Base-by-base conservation (phyloP, 2,797 vertebrate genomes). In the Platyrinchus mystaceus region DNA sequence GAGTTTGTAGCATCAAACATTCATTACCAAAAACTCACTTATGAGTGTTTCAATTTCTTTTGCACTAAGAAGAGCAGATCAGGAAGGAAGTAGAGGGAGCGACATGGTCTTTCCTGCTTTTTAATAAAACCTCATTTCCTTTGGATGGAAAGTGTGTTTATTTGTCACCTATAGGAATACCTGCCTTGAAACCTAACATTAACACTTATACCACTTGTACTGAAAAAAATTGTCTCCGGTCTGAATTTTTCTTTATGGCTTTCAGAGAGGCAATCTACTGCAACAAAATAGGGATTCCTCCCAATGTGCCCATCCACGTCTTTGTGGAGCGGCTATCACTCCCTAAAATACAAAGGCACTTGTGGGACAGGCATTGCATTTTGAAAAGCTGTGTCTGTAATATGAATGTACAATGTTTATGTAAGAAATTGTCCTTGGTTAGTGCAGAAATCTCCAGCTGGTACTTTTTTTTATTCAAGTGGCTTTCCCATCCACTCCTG, bases 401-500 rank as follows among this genome's bases (percentile, higher is more conserved):
- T 47, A 41, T 41, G 46, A 27, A 6, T 41, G 24, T 26, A 34
- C 14, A 4, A 19, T 7, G 18, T 36, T 74, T 47, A 6, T 6
- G 24, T 2, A 12, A 17, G 46, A 36, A 74, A 47, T 16, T 27
- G n/a, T 14, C 36, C 22, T n/a, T 32, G n/a, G 8, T 37, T 56
- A 62, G 62, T 30, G 28, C 32, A 84, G 49, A 56, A 32, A 53
- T 50, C 66, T 50, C 56, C 24, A 64, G 66, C 15, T 30, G 34
- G 26, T 18, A 12, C 52, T 52, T 52, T 50, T 49, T 44, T 89
- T 32, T 7, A 19, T 34, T 47, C 9, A 6, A 24, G 32, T 12
- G 18, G 18, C 36, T 88, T 82, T 87, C 16, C 14, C 7, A 39
- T 6, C 17, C 0, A 0, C 22, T 60, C 63, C 56, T 43, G 2